Percentiles rank a stretch among this genome's conserved stretches.
Evolutionary conservation across 2,113 vertebrate genomes (phyloP).

Genomic region (Thunnus thynnus): DNA sequence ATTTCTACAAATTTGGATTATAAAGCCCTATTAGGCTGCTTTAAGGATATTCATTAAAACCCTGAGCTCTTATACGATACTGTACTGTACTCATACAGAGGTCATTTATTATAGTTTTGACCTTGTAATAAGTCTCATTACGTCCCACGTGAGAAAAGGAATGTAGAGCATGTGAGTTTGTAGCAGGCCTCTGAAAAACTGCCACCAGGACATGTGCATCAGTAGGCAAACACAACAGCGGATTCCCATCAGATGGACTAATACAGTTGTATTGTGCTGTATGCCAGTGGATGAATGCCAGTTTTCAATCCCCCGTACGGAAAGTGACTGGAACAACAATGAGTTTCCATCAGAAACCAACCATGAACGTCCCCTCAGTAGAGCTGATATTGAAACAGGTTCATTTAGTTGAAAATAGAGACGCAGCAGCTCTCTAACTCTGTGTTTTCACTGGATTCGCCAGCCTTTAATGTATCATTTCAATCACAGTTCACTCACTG

Average conservation of each 20-base stretch:
- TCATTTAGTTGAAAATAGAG: constrained; percentile 27
- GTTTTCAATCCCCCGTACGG: constrained; percentile 19
- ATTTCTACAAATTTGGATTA: too few species aligned
- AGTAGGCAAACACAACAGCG: constrained; percentile 49
- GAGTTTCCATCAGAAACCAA: constrained; percentile 15
- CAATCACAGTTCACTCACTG: neutral
- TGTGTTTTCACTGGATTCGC: constrained; percentile 5
- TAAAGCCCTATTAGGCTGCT: too few species aligned
- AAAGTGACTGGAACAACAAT: constrained; percentile 24
- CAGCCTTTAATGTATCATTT: constrained; percentile 1
- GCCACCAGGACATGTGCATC: constrained; percentile 23
- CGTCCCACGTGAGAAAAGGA: constrained; percentile 14
- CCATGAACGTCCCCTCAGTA: neutral
- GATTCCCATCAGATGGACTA: constrained; percentile 17
- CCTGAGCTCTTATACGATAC: neutral
- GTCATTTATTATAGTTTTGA: constrained; percentile 7
- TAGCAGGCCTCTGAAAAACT: neutral
- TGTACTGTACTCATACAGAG: neutral
- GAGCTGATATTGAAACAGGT: neutral
- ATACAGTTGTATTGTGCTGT: constrained; percentile 23
- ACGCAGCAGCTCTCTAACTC: constrained; percentile 1
- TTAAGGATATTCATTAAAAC: neutral
- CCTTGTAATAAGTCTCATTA: constrained; percentile 16
- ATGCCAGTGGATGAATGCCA: constrained; percentile 31
- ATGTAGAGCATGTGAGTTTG: constrained; percentile 21